phyloP scores from a whole-genome alignment of 2,113 vertebrate genomes.

The Burhinus oedicnemus region DNA sequence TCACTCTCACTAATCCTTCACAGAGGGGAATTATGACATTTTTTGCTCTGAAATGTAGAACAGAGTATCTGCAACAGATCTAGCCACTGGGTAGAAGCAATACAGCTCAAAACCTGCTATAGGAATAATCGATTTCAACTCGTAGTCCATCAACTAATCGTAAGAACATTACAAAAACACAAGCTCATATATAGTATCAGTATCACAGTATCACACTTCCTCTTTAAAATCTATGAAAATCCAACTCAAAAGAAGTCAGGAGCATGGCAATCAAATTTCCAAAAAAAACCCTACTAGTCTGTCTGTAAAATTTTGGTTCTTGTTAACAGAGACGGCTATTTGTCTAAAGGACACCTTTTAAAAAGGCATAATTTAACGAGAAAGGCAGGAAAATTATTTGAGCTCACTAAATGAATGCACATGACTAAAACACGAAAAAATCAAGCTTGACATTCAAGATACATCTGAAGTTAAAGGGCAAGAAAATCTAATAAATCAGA shows the following conservation, averaged over 20 bases:
- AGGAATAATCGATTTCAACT: background rate
- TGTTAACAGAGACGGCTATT: slow-evolving; percentile 16
- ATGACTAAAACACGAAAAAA: slow-evolving; percentile 39
- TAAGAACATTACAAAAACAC: background rate
- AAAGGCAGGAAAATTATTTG: slow-evolving; percentile 43
- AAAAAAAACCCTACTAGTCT: background rate
- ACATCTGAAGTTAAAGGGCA: slow-evolving; percentile 55
- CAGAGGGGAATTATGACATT: background rate
- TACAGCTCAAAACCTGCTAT: background rate
- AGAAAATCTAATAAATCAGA: slow-evolving; percentile 49
- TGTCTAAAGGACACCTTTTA: slow-evolving; percentile 38
- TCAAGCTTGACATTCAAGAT: slow-evolving; percentile 51
- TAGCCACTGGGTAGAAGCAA: background rate
- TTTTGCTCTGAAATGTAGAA: background rate
- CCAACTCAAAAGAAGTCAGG: background rate
- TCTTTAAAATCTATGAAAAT: background rate
- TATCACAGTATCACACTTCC: background rate
- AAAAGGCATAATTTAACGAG: slow-evolving; percentile 24
- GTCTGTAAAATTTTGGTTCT: background rate
- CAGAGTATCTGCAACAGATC: background rate
- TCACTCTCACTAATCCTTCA: background rate
- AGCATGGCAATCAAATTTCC: background rate
- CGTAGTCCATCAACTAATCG: background rate
- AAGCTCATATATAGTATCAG: background rate
- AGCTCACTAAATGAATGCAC: slow-evolving; percentile 39